These are phyloP conservation scores for Rhyzopertha dominica DNA, from an alignment of 1,140 invertebrate species.

Conservation along the genomic window DNA sequence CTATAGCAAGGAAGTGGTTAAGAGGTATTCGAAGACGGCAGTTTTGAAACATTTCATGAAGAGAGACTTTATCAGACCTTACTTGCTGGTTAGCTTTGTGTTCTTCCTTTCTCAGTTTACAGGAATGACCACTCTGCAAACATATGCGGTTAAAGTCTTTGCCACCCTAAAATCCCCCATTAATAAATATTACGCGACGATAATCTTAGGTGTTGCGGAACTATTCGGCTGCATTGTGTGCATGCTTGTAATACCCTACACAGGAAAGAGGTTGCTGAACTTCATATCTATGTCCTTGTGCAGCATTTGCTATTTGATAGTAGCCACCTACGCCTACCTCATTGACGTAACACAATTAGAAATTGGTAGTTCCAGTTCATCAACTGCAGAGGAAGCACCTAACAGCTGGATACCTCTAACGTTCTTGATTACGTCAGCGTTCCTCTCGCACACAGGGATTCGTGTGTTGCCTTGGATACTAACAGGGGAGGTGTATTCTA, in stretches of 20 bases:
- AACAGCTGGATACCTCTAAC: conserved; percentile 64
- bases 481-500: conserved; percentile 65
- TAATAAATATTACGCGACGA: conserved; percentile 65
- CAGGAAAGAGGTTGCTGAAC: conserved; percentile 61
- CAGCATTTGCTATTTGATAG: conserved; percentile 56
- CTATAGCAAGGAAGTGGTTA: neutral
- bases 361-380: conserved; percentile 58
- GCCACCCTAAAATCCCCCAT: conserved; percentile 62
- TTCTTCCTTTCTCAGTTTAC: conserved; percentile 70
- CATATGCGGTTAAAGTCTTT: conserved; percentile 68
- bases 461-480: conserved; percentile 71
- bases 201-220: conserved; percentile 62
- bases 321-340: conserved; percentile 53
- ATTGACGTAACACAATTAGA: conserved; percentile 25
- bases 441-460: conserved; percentile 64
- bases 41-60: conserved; percentile 37
- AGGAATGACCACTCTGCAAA: conserved; percentile 63
- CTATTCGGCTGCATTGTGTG: conserved; percentile 60
- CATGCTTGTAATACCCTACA: conserved; percentile 60
- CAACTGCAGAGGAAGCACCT: conserved; percentile 32
- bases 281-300: conserved; percentile 59
- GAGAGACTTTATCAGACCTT: conserved; percentile 58
- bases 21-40: neutral
- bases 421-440: conserved; percentile 60
- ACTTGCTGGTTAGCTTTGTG: conserved; percentile 54